Base-by-base conservation (phyloP, 2,888 invertebrate genomes). In the Hydropsyche betteni region DNA sequence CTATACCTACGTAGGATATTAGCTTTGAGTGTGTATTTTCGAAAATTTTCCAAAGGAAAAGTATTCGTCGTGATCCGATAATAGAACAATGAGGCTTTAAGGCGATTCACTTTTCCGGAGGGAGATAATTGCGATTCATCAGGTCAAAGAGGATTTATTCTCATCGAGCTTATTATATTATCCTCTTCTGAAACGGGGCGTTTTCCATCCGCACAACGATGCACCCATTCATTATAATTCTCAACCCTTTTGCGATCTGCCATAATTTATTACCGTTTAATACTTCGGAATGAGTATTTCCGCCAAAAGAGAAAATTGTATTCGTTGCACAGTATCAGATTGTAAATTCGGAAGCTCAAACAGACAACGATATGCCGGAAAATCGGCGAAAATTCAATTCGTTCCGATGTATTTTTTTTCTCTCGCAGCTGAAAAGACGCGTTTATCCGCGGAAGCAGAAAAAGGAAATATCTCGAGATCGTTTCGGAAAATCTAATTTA, bases 151-250 rank as follows among this genome's bases (percentile, higher is more conserved):
- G 64, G 64, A 64, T 64, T 64, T 64, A 64, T 64, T 64, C 34
- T 64, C 64, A 64, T 64, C 34, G 64, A 64, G 64, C 64, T 64
- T 64, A 64, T 64, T 64, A 64, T 64, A 64, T 64, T 64, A 64
- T 64, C 36, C 64, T 64, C 64, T 64, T 36, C 34, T 64, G 34
- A 64, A 64, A 64, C 34, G 36, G 64, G 64, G 64, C 64, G 64
- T 64, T 64, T 64, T 34, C 64, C 36, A 34, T 64, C 36, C 34
- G 8, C 8, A 34, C 24, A 64, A 36, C 7, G 36, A 64, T 64
- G 64, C 64, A 36, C 34, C 64, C 24, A 64, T 64, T 64, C 64
- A 64, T 64, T 64, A 64, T 64, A 64, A 36, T 64, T 64, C 34
- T 34, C 64, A 24, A 24, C 64, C 34, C 64, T n/a, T 55, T 64